phyloP scores from a whole-genome alignment of 2,797 vertebrate genomes.

The Sciurus carolinensis region DNA sequence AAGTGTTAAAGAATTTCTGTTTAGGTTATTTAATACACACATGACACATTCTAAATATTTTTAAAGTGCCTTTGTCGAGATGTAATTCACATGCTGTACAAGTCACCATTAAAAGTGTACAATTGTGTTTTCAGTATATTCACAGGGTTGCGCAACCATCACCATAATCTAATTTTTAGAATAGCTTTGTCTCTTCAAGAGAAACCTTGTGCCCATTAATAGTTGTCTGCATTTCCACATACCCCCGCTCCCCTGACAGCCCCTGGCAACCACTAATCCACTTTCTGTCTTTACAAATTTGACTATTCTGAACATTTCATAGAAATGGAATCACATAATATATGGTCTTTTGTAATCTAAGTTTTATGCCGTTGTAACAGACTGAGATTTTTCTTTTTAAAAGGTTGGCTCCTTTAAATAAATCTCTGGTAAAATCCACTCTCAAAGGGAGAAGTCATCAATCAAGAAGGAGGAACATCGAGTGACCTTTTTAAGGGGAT shows the following conservation, averaged over 20 bases:
- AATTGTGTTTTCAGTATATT: neutral
- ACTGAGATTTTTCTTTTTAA: conserved; percentile 56
- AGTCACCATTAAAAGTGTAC: neutral
- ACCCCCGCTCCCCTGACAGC: neutral
- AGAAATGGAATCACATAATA: neutral
- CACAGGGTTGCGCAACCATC: neutral
- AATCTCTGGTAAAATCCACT: conserved; percentile 45
- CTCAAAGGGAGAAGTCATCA: conserved; percentile 46
- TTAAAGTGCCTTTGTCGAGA: neutral
- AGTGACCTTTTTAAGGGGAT: conserved; percentile 62
- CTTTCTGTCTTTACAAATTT: neutral
- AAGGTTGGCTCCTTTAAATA: conserved; percentile 68
- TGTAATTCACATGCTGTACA: neutral
- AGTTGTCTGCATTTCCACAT: neutral
- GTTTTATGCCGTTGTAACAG: neutral
- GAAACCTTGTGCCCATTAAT: neutral
- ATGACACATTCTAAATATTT: neutral
- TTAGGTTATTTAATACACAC: neutral
- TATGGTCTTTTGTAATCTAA: neutral
- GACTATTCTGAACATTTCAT: neutral
- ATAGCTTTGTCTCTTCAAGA: conserved; percentile 15
- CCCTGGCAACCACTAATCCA: neutral
- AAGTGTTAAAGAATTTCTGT: conserved; percentile 20
- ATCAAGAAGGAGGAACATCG: neutral
- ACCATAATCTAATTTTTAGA: neutral